Percentiles rank a stretch among this genome's conserved stretches.
Conservation (phyloP, 2,888 invertebrate genomes). For the Hoplodrina ambigua region DNA sequence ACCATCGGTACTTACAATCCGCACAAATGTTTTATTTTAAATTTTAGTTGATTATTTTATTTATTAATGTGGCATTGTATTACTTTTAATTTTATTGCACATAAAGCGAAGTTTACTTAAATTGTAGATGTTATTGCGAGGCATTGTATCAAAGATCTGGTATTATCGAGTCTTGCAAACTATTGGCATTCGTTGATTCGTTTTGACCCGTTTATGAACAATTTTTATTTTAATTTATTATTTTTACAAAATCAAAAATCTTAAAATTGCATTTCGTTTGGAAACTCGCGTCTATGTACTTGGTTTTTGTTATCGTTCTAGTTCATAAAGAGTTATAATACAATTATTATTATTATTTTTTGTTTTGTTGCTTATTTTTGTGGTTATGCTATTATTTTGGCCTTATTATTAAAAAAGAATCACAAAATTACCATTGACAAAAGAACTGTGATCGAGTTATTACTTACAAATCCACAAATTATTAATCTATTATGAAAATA, state of each 20-base stretch:
- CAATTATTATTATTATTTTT: slow-evolving; percentile 63
- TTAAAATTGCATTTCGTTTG: slow-evolving; percentile 75
- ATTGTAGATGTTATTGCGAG: slow-evolving; percentile 67
- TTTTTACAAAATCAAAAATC: slow-evolving; percentile 51
- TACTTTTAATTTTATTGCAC: slow-evolving; percentile 73
- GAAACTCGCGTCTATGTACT: slow-evolving; percentile 83
- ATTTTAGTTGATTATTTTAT: slow-evolving; percentile 72
- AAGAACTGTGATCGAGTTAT: slow-evolving; percentile 62
- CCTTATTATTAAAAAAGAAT: slow-evolving; percentile 61
- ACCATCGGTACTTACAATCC: slow-evolving; percentile 84
- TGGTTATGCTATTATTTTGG: slow-evolving; percentile 70
- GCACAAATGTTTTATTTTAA: slow-evolving; percentile 82
- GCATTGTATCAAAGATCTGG: slow-evolving; percentile 68
- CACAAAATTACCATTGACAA: slow-evolving; percentile 63
- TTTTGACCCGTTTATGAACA: slow-evolving; percentile 44
- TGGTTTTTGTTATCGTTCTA: slow-evolving; percentile 83
- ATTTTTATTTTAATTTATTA: slow-evolving; percentile 56
- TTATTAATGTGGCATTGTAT: slow-evolving; percentile 82
- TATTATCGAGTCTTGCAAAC: slow-evolving; percentile 60
- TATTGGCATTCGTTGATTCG: slow-evolving; percentile 39
- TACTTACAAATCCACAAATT: slow-evolving; percentile 57
- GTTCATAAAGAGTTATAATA: slow-evolving; percentile 75
- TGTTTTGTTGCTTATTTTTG: slow-evolving; percentile 83
- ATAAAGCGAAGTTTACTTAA: slow-evolving; percentile 87
- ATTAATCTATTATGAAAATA: slow-evolving; percentile 19